Conservation (phyloP, 2,113 vertebrate species). For the Dasyprocta punctata region DNA sequence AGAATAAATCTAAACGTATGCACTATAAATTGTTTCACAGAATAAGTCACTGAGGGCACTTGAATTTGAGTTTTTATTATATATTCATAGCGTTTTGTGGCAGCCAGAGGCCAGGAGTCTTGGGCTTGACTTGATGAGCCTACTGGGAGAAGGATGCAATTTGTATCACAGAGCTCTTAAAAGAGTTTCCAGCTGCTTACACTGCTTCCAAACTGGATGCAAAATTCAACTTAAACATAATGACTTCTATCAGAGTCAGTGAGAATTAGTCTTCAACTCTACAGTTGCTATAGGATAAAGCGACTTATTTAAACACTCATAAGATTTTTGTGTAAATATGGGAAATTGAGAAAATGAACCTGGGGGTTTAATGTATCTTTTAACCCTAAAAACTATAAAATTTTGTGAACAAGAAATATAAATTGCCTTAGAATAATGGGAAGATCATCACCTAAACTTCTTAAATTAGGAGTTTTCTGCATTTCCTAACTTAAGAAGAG, state of each 20-base stretch:
- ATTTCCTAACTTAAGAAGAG: background rate
- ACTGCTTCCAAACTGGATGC: constrained; percentile 57
- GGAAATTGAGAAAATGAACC: background rate
- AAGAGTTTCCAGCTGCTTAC: constrained; percentile 52
- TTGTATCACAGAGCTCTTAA: constrained; percentile 6
- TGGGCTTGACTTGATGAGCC: constrained; percentile 44
- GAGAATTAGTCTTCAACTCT: constrained; percentile 33
- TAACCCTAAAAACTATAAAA: background rate
- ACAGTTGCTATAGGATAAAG: background rate
- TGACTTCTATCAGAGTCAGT: constrained; percentile 20
- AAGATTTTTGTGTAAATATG: background rate
- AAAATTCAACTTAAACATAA: constrained; percentile 57
- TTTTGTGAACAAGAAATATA: background rate
- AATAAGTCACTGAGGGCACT: constrained; percentile 56
- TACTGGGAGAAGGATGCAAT: background rate
- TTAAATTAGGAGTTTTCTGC: background rate
- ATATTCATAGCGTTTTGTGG: constrained; percentile 64
- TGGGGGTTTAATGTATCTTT: background rate
- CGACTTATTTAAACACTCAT: constrained; percentile 35
- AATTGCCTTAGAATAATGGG: background rate
- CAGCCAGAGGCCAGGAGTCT: constrained; percentile 65
- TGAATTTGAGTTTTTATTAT: constrained; percentile 49
- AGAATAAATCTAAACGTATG: constrained; percentile 46
- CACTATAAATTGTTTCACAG: constrained; percentile 47
- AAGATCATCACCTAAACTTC: background rate